Percentiles rank a stretch among this genome's conserved stretches.
phyloP scores from a whole-genome alignment of 2,113 vertebrate species.

The Nyctereutes procyonoides region DNA sequence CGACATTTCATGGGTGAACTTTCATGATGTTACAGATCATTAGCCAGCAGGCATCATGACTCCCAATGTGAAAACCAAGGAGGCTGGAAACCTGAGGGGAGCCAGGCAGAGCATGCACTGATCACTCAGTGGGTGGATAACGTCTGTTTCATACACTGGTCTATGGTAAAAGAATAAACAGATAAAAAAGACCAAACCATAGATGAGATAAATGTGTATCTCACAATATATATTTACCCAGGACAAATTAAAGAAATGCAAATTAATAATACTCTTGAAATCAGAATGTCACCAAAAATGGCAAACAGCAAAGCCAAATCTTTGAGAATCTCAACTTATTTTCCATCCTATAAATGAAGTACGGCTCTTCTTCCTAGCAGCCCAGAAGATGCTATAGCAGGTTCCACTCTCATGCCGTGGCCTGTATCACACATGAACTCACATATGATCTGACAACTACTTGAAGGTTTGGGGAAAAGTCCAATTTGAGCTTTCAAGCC shows the following conservation, averaged over 20 bases:
- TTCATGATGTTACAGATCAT: background rate
- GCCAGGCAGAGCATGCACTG: background rate
- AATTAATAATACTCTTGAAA: background rate
- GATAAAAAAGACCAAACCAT: background rate
- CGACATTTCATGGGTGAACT: background rate
- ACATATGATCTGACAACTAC: background rate
- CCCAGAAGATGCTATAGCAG: background rate
- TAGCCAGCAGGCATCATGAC: background rate
- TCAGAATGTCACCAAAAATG: background rate
- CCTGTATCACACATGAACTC: background rate
- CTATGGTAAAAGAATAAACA: background rate
- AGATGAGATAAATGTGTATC: background rate
- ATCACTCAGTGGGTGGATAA: accelerated
- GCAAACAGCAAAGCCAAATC: background rate
- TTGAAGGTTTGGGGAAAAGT: background rate
- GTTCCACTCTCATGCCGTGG: background rate
- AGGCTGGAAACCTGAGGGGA: background rate
- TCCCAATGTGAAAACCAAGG: background rate
- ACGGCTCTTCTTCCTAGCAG: background rate
- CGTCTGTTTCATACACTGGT: background rate
- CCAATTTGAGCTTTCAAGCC: background rate
- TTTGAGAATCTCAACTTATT: background rate
- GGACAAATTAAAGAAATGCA: background rate
- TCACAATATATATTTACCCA: background rate
- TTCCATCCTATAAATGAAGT: background rate